phyloP scores from a whole-genome alignment of 2,113 vertebrate species.

The Bufo gargarizans region DNA sequence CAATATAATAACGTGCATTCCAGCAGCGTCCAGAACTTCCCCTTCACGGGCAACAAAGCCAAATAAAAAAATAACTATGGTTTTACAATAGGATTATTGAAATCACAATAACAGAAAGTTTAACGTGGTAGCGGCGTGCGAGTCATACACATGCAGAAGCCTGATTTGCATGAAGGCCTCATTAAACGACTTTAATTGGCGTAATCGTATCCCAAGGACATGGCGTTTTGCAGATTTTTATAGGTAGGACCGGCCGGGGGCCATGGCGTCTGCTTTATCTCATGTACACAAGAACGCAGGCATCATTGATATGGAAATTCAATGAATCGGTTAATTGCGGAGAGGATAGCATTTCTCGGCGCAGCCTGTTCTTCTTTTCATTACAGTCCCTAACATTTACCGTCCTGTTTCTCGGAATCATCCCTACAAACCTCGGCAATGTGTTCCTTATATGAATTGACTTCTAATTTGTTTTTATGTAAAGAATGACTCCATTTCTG shows the following conservation, averaged over 20 bases:
- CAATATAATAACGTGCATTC: not conserved
- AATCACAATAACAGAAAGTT: constrained; percentile 36
- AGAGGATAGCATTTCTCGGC: not conserved
- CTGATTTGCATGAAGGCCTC: constrained; percentile 53
- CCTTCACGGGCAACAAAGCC: not conserved
- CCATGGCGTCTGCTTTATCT: constrained; percentile 25
- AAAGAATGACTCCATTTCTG: not conserved
- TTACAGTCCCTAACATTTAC: not conserved
- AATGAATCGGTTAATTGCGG: constrained; percentile 39
- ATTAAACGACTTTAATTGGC: constrained; percentile 46
- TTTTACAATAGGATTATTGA: constrained; percentile 29
- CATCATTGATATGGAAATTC: constrained; percentile 42
- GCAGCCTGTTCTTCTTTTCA: constrained; percentile 13
- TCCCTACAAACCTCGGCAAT: too few relatives aligned
- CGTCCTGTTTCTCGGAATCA: not conserved
- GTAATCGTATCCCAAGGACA: constrained; percentile 9
- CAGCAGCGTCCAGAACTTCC: not conserved
- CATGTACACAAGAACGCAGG: constrained; percentile 3
- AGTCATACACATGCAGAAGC: constrained; percentile 44
- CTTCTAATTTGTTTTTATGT: not conserved
- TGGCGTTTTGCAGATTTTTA: constrained; percentile 10
- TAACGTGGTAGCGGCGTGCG: not conserved
- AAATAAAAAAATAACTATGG: constrained; percentile 1
- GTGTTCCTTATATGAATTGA: not conserved
- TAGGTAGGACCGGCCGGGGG: constrained; percentile 34